Conservation (phyloP, 1,140 invertebrate species). For the Lasioglossum baleicum region DNA sequence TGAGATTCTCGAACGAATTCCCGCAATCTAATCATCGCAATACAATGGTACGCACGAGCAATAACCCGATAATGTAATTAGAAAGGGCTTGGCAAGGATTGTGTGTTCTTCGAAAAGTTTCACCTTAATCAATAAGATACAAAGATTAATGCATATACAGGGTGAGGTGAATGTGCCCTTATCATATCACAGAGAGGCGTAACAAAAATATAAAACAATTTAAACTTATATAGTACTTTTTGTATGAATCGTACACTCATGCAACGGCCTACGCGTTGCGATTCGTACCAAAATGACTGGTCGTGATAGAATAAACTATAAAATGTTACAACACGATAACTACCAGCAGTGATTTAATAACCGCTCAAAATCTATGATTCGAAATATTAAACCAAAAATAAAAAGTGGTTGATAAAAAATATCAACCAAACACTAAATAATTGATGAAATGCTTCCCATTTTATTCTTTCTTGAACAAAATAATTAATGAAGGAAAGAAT, state of each 20-base stretch:
- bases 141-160: slow-evolving; percentile 70
- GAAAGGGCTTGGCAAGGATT: slow-evolving; percentile 61
- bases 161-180: slow-evolving; percentile 74
- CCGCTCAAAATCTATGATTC: too few relatives aligned
- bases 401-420: too few relatives aligned
- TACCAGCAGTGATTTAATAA: too few relatives aligned
- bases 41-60: slow-evolving; percentile 54
- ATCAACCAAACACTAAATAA: too few relatives aligned
- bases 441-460: too few relatives aligned
- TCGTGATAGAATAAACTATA: slow-evolving; percentile 32
- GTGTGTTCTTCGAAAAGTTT: slow-evolving; percentile 62
- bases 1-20: neutral
- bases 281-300: slow-evolving; percentile 58
- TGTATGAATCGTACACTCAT: slow-evolving; percentile 62
- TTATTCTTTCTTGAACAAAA: too few relatives aligned
- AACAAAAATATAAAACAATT: slow-evolving; percentile 76
- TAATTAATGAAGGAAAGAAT: too few relatives aligned
- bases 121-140: slow-evolving; percentile 64
- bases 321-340: neutral
- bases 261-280: slow-evolving; percentile 59
- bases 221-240: slow-evolving; percentile 67
- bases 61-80: slow-evolving; percentile 57
- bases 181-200: slow-evolving; percentile 76
- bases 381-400: too few relatives aligned
- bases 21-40: slow-evolving; percentile 1